phyloP scores from a whole-genome alignment of 2,888 invertebrate genomes.

The Dione juno region DNA sequence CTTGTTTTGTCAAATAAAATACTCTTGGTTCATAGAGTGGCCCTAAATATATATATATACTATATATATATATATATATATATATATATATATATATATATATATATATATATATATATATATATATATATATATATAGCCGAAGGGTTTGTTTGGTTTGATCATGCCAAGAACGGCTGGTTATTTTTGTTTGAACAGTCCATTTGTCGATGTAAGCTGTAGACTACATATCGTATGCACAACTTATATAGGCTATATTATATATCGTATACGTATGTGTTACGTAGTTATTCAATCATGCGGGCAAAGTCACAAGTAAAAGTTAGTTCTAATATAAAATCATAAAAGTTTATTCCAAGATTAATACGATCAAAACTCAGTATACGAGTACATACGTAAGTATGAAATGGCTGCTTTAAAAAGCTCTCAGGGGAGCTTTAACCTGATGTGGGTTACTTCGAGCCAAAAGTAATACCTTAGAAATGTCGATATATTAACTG shows the following conservation, averaged over 20 bases:
- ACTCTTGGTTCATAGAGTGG: conserved; percentile 12
- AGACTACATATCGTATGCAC: neutral
- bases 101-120: too few species aligned
- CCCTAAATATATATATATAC: too few species aligned
- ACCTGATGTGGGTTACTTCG: conserved; percentile 10
- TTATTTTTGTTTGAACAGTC: neutral
- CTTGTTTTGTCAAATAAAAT: conserved; percentile 20
- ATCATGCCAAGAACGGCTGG: neutral
- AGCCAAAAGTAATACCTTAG: conserved; percentile 2
- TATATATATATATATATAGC: neutral
- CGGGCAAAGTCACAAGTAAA: too few species aligned
- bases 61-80: too few species aligned
- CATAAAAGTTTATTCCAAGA: neutral
- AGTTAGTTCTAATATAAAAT: too few species aligned
- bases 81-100: too few species aligned
- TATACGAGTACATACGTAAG: neutral
- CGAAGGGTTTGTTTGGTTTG: neutral
- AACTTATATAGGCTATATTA: too few species aligned
- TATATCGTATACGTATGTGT: too few species aligned
- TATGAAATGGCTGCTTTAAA: conserved; percentile 4
- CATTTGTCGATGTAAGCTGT: neutral
- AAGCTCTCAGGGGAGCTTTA: conserved; percentile 17
- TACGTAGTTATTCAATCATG: too few species aligned
- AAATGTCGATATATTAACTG: conserved; percentile 5
- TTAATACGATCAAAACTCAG: neutral